These are phyloP conservation scores for Caenorhabditis doughertyi DNA, from an alignment of 2,888 invertebrate species.

Conservation along the genomic window DNA sequence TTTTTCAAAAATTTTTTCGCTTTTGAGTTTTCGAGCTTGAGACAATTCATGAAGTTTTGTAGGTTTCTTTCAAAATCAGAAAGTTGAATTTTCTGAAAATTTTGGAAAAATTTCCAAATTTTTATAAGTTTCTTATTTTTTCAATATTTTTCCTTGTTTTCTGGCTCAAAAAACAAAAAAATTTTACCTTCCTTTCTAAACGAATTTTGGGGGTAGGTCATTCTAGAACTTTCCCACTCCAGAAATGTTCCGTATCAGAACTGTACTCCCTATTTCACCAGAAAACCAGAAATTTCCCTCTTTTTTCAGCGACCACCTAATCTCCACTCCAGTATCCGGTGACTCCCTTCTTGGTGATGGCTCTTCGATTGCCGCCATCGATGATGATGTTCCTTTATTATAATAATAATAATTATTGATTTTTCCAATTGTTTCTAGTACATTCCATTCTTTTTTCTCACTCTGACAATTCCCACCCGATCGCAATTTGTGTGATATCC, in stretches of 20 bases:
- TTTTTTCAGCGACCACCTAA: slow-evolving; percentile 47
- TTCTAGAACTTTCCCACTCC: too few relatives aligned
- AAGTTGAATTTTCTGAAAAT: neutral
- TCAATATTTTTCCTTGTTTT: neutral
- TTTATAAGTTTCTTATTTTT: too few relatives aligned
- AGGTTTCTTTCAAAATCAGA: too few relatives aligned
- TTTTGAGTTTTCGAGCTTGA: too few relatives aligned
- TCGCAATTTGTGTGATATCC: slow-evolving; percentile 22
- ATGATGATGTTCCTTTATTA: slow-evolving; percentile 61
- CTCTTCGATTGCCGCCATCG: slow-evolving; percentile 58
- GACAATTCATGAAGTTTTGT: too few relatives aligned
- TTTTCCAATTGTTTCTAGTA: neutral
- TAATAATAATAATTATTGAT: slow-evolving; percentile 1
- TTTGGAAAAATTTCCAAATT: neutral
- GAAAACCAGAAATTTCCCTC: neutral
- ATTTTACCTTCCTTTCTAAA: too few relatives aligned
- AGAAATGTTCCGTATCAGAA: too few relatives aligned
- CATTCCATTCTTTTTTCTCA: slow-evolving; percentile 20
- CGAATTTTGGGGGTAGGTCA: too few relatives aligned
- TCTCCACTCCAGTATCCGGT: slow-evolving; percentile 56
- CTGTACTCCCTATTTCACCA: too few relatives aligned
- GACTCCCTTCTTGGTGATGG: slow-evolving; percentile 59
- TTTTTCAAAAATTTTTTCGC: too few relatives aligned
- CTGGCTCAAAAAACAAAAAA: too few relatives aligned
- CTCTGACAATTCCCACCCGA: too few relatives aligned